phyloP scores from a whole-genome alignment of 1,140 invertebrate species.

The Augochlora pura region DNA sequence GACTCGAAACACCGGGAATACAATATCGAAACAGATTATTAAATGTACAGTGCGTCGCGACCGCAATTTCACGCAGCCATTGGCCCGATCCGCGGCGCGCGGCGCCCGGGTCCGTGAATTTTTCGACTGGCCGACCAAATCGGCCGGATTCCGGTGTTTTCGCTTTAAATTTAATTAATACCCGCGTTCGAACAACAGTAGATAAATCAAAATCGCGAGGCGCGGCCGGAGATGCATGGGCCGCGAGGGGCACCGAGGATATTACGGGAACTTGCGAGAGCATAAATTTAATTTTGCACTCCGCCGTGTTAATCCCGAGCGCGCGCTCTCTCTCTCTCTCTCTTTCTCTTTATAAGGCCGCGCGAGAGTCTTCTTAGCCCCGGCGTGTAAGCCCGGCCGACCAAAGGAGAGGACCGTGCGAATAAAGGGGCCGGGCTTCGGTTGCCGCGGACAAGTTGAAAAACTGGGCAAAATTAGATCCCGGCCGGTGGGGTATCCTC shows the following conservation, averaged over 20 bases:
- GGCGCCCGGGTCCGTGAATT: not conserved
- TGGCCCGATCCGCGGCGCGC: not conserved
- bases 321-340: too few species aligned
- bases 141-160: not conserved
- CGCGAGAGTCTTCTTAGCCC: constrained; percentile 3
- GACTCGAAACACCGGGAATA: not conserved
- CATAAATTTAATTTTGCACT: constrained; percentile 70
- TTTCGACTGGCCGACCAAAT: not conserved
- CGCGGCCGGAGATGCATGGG: constrained; percentile 36
- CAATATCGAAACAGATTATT: not conserved
- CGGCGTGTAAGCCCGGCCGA: not conserved
- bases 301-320: constrained; percentile 65
- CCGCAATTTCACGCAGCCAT: not conserved
- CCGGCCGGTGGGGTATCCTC: not conserved
- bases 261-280: constrained; percentile 64
- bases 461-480: constrained; percentile 56
- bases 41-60: not conserved
- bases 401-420: constrained; percentile 18
- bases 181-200: constrained; percentile 42
- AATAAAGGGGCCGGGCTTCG: constrained; percentile 34
- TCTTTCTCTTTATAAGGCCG: constrained; percentile 50
- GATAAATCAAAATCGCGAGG: constrained; percentile 48
- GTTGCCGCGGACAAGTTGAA: constrained; percentile 44
- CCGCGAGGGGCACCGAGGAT: constrained; percentile 56
- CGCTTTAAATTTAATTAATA: constrained; percentile 64